Conservation (phyloP, 2,797 vertebrate species). For the Thalassophryne amazonica region DNA sequence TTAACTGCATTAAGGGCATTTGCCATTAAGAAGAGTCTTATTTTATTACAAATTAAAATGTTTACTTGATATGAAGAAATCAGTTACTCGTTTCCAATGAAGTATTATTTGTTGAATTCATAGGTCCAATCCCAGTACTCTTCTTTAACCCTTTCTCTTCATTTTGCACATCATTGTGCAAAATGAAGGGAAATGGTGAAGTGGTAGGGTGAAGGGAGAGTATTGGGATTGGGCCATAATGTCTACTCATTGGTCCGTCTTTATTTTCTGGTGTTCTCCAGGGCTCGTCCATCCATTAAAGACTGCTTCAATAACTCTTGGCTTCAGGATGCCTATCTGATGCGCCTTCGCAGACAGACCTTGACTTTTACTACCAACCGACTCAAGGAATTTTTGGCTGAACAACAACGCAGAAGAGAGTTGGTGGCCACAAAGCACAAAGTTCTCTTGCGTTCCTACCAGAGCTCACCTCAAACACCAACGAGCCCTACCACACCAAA, state of each 20-base stretch:
- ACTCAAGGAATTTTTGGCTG: conserved; percentile 96
- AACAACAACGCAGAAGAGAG: conserved; percentile 84
- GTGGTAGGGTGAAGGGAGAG: too few relatives aligned
- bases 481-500: conserved; percentile 73
- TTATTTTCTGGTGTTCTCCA: conserved; percentile 47
- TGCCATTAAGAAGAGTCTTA: too few relatives aligned
- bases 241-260: background rate
- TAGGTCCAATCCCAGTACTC: too few relatives aligned
- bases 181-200: too few relatives aligned
- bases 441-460: conserved; percentile 96
- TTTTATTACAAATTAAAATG: too few relatives aligned
- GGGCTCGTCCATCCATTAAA: conserved; percentile 93
- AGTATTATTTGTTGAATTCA: too few relatives aligned
- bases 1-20: too few relatives aligned
- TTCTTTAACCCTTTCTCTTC: too few relatives aligned
- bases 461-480: conserved; percentile 78
- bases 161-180: too few relatives aligned
- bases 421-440: conserved; percentile 91
- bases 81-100: too few relatives aligned
- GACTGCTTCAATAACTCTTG: conserved; percentile 94
- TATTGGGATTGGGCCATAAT: too few relatives aligned
- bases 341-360: conserved; percentile 94
- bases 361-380: conserved; percentile 95
- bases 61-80: too few relatives aligned
- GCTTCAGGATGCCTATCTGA: conserved; percentile 97